These are phyloP conservation scores for Umimayanthus kanabou DNA, from an alignment of 92 coral and sea anemone species.

Conservation along the genomic window DNA sequence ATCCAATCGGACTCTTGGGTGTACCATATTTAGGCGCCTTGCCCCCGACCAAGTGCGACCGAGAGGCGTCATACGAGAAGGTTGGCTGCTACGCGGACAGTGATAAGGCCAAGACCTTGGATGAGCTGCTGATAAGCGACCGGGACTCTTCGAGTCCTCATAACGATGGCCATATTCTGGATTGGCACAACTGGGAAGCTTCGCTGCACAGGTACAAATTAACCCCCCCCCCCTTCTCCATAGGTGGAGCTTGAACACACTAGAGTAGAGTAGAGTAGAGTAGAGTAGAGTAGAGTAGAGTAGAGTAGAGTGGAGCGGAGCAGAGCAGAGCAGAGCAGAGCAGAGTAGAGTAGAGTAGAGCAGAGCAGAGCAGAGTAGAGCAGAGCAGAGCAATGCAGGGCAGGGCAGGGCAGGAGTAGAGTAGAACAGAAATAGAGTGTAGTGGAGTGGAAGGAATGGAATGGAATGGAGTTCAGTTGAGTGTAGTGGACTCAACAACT, in stretches of 20 bases:
- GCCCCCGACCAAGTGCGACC: slow-evolving; percentile 25
- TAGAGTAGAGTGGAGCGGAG: no score
- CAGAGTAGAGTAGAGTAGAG: no score
- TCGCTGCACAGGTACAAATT: slow-evolving; percentile 34
- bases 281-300: no score
- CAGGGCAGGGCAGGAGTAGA: no score
- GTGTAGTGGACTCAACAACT: not conserved
- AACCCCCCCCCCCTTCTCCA: no score
- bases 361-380: no score
- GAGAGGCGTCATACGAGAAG: slow-evolving; percentile 28
- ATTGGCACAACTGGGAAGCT: slow-evolving; percentile 36
- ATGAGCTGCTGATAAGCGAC: slow-evolving; percentile 30
- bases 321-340: no score
- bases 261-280: no score
- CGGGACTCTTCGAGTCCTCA: not conserved
- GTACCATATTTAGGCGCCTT: not conserved
- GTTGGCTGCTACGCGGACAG: slow-evolving; percentile 13
- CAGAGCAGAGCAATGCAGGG: no score
- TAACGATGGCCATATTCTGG: slow-evolving; percentile 32
- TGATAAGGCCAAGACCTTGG: not conserved
- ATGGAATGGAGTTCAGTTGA: not conserved
- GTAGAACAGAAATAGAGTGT: no score
- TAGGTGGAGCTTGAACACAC: no score
- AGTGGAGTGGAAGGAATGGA: not conserved
- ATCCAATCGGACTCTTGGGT: no score